These are phyloP conservation scores for Anas platyrhynchos DNA, from an alignment of 2,113 vertebrate genomes.

Conservation along the genomic window DNA sequence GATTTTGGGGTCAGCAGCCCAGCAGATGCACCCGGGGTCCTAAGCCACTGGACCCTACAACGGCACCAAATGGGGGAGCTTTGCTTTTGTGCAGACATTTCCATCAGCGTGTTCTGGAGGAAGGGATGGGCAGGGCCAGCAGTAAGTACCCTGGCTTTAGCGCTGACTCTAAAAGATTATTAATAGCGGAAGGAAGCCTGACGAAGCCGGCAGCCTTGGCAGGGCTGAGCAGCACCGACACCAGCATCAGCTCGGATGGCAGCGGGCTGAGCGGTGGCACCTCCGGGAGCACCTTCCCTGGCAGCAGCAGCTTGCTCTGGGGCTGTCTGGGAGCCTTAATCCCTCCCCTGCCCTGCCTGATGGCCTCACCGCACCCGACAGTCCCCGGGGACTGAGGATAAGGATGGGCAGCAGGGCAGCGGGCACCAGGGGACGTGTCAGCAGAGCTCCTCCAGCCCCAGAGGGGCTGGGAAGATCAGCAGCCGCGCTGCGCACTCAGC, in stretches of 20 bases:
- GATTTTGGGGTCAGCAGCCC: background rate
- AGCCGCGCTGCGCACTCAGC: background rate
- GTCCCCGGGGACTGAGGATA: background rate
- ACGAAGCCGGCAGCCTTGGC: background rate
- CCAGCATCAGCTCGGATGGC: background rate
- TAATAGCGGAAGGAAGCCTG: background rate
- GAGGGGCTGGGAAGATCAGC: background rate
- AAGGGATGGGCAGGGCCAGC: background rate
- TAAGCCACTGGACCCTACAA: too few relatives aligned
- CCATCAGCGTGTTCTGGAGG: background rate
- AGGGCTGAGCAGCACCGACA: background rate
- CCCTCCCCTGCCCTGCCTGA: background rate
- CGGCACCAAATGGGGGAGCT: too few relatives aligned
- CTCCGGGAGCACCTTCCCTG: background rate
- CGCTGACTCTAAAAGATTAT: background rate
- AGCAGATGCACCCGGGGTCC: too few relatives aligned
- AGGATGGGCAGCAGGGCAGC: background rate
- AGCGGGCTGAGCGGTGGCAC: background rate
- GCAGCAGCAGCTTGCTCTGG: rapidly evolving
- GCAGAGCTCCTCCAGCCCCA: background rate
- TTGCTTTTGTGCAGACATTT: background rate
- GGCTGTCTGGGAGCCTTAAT: background rate
- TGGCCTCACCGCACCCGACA: background rate
- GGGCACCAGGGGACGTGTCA: background rate
- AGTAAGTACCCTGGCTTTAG: background rate